A percentile compares a stretch with the other conserved stretches of the same genome.
Evolutionary conservation across 2,888 invertebrate genomes (phyloP).

Genomic region (Pristionchus fissidentatus): DNA sequence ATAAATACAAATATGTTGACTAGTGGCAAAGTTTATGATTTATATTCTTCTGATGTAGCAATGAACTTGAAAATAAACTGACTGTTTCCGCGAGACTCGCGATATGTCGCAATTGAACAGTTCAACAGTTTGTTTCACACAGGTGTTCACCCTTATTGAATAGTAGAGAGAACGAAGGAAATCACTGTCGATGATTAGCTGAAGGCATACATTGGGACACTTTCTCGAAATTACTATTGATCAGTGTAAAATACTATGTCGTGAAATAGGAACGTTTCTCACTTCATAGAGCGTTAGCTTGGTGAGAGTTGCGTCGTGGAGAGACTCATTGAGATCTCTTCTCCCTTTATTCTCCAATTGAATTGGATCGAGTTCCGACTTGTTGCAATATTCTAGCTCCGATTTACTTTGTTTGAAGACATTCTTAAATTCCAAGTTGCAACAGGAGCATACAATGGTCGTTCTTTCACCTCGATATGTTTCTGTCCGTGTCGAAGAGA

Average conservation of each 20-base stretch:
- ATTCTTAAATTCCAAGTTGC: neutral
- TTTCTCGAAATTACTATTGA: no score
- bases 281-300: neutral
- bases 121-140: neutral
- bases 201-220: no score
- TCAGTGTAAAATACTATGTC: no score
- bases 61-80: neutral
- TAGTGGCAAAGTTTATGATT: no score
- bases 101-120: neutral
- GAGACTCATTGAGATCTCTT: neutral
- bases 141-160: neutral
- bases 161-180: slow-evolving; percentile 1
- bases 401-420: neutral
- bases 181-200: neutral
- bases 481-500: neutral
- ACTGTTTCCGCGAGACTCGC: slow-evolving; percentile 1
- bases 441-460: neutral
- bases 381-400: neutral
- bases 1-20: neutral
- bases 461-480: neutral
- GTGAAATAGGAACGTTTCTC: neutral
- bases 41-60: no score
- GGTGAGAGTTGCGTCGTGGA: neutral
- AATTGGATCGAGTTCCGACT: neutral
- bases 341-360: neutral